Evolutionary conservation across 2,888 invertebrate species (phyloP).

Genomic region (Xanthostigma xanthostigma): DNA sequence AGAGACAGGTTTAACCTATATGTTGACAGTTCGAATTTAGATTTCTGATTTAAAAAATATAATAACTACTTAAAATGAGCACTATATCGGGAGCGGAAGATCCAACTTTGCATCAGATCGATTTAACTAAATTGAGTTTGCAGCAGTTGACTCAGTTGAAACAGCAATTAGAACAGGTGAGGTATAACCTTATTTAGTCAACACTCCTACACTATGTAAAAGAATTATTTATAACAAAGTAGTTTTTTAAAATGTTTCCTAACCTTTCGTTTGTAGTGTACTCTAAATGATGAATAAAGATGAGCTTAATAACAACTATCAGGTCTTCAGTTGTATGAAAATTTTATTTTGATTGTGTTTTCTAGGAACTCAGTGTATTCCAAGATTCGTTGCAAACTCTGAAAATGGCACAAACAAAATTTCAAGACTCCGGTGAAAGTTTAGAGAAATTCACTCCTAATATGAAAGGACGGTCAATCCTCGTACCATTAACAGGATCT

Average conservation of each 20-base stretch:
- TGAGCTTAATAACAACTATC: too few relatives aligned
- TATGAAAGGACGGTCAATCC: constrained; percentile 65
- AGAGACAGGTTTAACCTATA: too few relatives aligned
- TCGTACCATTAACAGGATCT: constrained; percentile 91
- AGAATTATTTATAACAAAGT: background rate
- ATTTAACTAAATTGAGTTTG: constrained; percentile 63
- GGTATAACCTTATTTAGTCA: constrained; percentile 9
- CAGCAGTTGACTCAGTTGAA: constrained; percentile 72
- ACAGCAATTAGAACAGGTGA: constrained; percentile 74
- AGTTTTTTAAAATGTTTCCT: background rate
- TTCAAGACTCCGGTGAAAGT: constrained; percentile 73
- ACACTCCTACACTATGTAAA: constrained; percentile 3
- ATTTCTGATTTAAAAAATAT: too few relatives aligned
- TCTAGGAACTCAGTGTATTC: constrained; percentile 71
- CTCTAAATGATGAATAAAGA: too few relatives aligned
- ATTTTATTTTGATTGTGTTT: constrained; percentile 15
- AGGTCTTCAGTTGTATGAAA: constrained; percentile 8
- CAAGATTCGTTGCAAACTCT: constrained; percentile 80
- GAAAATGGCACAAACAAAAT: constrained; percentile 82
- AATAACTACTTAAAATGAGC: constrained; percentile 31
- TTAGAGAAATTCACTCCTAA: constrained; percentile 64
- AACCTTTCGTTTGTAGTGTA: too few relatives aligned
- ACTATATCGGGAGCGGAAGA: constrained; percentile 44
- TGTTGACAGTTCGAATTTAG: too few relatives aligned
- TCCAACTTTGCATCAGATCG: constrained; percentile 58